A percentile compares a stretch with the other conserved stretches of the same genome.
Conservation (phyloP, 2,888 invertebrate species). For the Lepidochitona cinerea region DNA sequence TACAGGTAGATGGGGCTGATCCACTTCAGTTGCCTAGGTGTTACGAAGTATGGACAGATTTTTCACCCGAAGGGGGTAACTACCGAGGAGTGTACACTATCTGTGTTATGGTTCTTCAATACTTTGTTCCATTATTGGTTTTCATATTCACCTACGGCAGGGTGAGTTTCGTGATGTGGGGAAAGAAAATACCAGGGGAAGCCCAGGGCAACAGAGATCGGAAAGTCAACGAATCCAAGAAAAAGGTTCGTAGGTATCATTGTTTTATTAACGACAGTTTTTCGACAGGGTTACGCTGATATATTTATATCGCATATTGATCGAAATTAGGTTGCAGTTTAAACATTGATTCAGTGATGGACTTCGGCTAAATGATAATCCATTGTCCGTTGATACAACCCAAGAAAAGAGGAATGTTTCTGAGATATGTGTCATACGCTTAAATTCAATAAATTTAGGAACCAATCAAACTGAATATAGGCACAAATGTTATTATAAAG, state of each 20-base stretch:
- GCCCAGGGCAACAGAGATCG: not conserved
- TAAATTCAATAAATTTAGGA: no score
- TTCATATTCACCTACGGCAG: slow-evolving; percentile 87
- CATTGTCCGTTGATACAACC: no score
- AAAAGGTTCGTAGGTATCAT: slow-evolving; percentile 12
- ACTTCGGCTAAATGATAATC: not conserved
- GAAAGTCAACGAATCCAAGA: not conserved
- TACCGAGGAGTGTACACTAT: slow-evolving; percentile 78
- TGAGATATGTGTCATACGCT: no score
- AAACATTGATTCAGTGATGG: not conserved
- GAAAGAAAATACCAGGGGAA: slow-evolving; percentile 79
- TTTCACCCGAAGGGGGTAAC: slow-evolving; percentile 21
- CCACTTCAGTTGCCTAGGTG: slow-evolving; percentile 18
- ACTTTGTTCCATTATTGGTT: slow-evolving; percentile 84
- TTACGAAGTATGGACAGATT: slow-evolving; percentile 34
- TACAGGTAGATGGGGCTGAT: slow-evolving; percentile 38
- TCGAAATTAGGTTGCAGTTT: not conserved
- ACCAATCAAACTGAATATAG: no score
- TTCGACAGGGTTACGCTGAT: not conserved
- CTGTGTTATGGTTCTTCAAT: slow-evolving; percentile 85
- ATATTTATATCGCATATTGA: not conserved
- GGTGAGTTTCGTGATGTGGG: slow-evolving; percentile 89
- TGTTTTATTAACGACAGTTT: not conserved
- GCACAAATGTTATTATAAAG: no score
- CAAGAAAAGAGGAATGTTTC: no score